These are phyloP conservation scores for Tromatobia lineatoria DNA, from an alignment of 2,888 invertebrate genomes.

Conservation along the genomic window DNA sequence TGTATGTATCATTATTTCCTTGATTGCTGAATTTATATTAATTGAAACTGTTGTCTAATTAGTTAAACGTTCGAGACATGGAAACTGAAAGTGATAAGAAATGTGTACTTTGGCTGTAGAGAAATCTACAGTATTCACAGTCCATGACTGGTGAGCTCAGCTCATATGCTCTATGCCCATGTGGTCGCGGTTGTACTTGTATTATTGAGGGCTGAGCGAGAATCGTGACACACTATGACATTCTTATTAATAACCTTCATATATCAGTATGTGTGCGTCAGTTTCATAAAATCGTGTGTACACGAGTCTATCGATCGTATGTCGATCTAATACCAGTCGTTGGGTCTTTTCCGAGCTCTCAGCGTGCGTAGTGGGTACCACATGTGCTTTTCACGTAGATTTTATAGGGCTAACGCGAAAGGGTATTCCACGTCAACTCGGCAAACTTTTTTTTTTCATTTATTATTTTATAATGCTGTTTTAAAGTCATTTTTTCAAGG, in stretches of 20 bases:
- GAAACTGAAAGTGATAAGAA: background rate
- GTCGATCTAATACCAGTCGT: background rate
- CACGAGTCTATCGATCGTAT: slow-evolving; percentile 22
- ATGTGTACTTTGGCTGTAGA: background rate
- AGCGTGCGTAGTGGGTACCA: slow-evolving; percentile 1
- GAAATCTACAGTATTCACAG: background rate
- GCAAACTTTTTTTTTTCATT: background rate
- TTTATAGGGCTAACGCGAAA: background rate
- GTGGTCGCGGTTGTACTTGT: background rate
- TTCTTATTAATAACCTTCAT: slow-evolving; percentile 22
- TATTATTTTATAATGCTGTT: background rate
- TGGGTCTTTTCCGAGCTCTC: slow-evolving; percentile 4
- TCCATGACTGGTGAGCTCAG: background rate
- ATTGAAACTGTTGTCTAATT: background rate
- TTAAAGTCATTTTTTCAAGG: background rate
- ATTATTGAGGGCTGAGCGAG: slow-evolving; percentile 36
- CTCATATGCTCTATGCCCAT: background rate
- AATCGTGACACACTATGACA: slow-evolving; percentile 28
- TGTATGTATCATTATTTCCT: too few relatives aligned
- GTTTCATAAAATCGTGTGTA: slow-evolving; percentile 11
- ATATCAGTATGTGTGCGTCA: background rate
- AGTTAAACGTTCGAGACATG: background rate
- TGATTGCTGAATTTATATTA: background rate
- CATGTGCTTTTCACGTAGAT: background rate
- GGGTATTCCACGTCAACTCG: background rate